Base-by-base conservation (phyloP, 1,140 invertebrate species). In the Drosophila navojoa region DNA sequence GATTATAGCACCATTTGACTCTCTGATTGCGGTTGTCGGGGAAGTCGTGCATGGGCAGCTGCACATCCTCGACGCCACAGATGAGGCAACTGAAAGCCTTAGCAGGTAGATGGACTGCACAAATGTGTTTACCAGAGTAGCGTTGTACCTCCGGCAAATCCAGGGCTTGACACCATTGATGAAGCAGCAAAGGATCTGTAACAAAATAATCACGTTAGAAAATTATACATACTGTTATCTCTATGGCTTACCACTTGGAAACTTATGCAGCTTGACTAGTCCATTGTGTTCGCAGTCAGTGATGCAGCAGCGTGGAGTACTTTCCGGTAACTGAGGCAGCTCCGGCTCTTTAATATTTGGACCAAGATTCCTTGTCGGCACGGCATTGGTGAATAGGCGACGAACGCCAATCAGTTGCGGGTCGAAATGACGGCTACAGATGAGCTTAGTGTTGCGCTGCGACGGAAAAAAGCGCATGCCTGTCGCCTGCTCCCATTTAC, bases 1-100 rank as follows among this genome's bases (percentile, higher is more conserved):
- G 75, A 76, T 90, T 90, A 25, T 90, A 73, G 60, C 85, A 90
- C 85, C 85, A 90, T 52, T 90, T 90, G 29, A 81, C 66, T 2
- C 84, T 74, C 54, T 77, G 66, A 50, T 89, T 89, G 32, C 85
- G 84, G 49, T 80, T 67, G 22, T 75, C 79, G 6, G 84, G 84
- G 42, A 89, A 90, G 19, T 72, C 47, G 2, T 89, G 71, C 52
- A 90, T 45, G 10, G 85, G 84, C 53, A 80, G 53, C 62, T 78
- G 73, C 2, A 64, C 52, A 6, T 77, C 50, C 10, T 89, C 69
- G 1, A 58, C 63, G 1, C 76, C 84, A 50, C 82, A 87, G 15
- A 87, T 22, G 19, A 89, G 50, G 22, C 82, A 87, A 29, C 47
- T 70, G 0, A 66, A 0, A 1, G 73, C 50, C n/a, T 52, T 45